A percentile compares a stretch with the other conserved stretches of the same genome.
Evolutionary conservation across 2,888 invertebrate genomes (phyloP).

Genomic region (Tuberolachnus salignus): DNA sequence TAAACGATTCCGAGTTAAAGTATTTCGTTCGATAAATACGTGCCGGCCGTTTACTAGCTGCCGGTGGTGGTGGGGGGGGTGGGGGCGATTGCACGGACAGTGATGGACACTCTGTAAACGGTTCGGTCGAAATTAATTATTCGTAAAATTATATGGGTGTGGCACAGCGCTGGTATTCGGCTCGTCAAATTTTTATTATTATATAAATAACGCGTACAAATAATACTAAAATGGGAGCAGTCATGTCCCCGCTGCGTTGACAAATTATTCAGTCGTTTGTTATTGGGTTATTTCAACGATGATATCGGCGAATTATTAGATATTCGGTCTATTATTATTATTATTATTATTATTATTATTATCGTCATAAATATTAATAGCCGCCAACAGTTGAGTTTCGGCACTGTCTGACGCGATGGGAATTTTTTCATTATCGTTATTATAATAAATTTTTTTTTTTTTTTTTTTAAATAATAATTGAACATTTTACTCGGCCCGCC

Average conservation of each 20-base stretch:
- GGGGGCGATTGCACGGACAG: too few relatives aligned
- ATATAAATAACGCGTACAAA: constrained; percentile 15
- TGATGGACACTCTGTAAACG: too few relatives aligned
- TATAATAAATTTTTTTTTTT: too few relatives aligned
- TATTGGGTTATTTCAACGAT: constrained; percentile 9
- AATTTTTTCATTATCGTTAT: background rate
- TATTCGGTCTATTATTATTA: constrained; percentile 1
- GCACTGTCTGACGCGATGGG: background rate
- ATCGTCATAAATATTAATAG: too few relatives aligned
- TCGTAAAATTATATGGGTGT: constrained; percentile 15
- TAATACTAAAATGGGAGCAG: constrained; percentile 1
- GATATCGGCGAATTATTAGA: too few relatives aligned
- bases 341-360: too few relatives aligned
- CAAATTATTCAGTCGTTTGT: constrained; percentile 31
- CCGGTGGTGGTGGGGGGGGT: too few relatives aligned
- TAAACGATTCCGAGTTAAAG: too few relatives aligned
- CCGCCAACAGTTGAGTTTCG: background rate
- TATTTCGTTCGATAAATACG: too few relatives aligned
- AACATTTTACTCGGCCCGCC: background rate
- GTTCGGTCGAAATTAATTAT: constrained; percentile 21
- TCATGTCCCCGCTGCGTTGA: background rate
- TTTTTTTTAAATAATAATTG: background rate
- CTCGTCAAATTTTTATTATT: constrained; percentile 6
- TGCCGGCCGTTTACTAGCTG: too few relatives aligned
- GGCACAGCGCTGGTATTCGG: background rate